Percentiles rank a stretch among this genome's conserved stretches.
These are phyloP conservation scores for Apostichopus japonicus DNA, from an alignment of 35 echinoderm and acorn worm species.

Conservation along the genomic window DNA sequence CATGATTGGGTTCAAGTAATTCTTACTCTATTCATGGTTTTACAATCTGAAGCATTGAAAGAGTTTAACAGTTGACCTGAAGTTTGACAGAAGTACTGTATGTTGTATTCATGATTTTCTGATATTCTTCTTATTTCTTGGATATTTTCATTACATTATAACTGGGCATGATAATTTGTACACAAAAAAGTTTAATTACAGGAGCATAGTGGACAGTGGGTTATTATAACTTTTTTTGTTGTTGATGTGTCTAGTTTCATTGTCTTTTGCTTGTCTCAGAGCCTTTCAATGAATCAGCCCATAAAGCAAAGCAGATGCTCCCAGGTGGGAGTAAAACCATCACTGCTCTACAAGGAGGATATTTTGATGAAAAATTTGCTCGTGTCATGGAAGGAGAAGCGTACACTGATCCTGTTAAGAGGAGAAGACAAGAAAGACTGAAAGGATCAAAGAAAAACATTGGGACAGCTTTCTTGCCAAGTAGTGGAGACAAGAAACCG, in stretches of 20 bases:
- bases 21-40: no score
- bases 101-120: no score
- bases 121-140: no score
- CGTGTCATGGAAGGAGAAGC: conserved; percentile 90
- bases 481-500: conserved; percentile 95
- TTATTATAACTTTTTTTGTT: background rate
- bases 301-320: conserved; percentile 94
- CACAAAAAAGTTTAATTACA: no score
- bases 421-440: conserved; percentile 77
- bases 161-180: no score
- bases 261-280: conserved; percentile 51
- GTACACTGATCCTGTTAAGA: conserved; percentile 95
- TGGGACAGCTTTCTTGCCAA: conserved; percentile 93
- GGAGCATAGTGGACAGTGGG: background rate
- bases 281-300: conserved; percentile 88
- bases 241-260: background rate
- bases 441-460: conserved; percentile 90
- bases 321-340: conserved; percentile 91
- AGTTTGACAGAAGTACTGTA: no score
- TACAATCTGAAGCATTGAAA: no score
- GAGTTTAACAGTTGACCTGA: no score
- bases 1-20: no score
- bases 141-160: no score
- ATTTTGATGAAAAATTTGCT: conserved; percentile 93
- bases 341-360: conserved; percentile 81